Evolutionary conservation across 2,888 invertebrate genomes (phyloP), one percentile per base, ranked within the genome.

Genomic region (Sinelater perroti): DNA sequence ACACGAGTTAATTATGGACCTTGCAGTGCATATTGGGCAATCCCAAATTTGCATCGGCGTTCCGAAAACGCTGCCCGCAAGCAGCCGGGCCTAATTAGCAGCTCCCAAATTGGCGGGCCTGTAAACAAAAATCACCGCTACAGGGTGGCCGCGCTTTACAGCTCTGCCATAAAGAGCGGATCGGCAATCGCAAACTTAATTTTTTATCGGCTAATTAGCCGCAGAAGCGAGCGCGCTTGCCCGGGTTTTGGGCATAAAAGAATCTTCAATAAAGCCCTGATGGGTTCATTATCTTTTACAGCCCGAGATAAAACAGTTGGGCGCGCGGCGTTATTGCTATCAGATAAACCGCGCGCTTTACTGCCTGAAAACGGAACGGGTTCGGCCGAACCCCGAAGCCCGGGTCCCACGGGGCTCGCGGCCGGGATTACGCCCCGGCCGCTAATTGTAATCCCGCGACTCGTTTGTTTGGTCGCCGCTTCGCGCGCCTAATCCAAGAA

Each of bases 261-360:
- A 36, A 24, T 47, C 33, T 49, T 35, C 16, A 26, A 35, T 49
- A 49, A 49, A 36, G 35, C 35, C 17, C 21, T 36, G 49, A 49
- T 49, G 24, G 49, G 49, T 49, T 49, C 49, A 49, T 49, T 49
- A 49, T 49, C 36, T 49, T 49, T 49, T 49, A 49, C 35, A 49
- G 14, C 49, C 24, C 14, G 36, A 35, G 14, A 49, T 49, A 49
- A 49, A 35, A 49, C 49, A 49, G 49, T 49, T 36, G 49, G 49
- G 28, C 35, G 35, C 26, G 13, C 49, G 26, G 26, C 33, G 16
- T 44, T 44, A 44, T 42, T 33, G 24, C 31, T 52, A 40, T 52
- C 40, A 20, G 44, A 52, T 52, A 52, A 52, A 52, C 18, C 44
- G 52, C 44, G n/a, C 20, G 31, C 24, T 52, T 52, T 52, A 52